Evolutionary conservation across 2,797 vertebrate genomes (phyloP), one percentile per base, ranked within the genome.

Genomic region (Tenualosa ilisha): DNA sequence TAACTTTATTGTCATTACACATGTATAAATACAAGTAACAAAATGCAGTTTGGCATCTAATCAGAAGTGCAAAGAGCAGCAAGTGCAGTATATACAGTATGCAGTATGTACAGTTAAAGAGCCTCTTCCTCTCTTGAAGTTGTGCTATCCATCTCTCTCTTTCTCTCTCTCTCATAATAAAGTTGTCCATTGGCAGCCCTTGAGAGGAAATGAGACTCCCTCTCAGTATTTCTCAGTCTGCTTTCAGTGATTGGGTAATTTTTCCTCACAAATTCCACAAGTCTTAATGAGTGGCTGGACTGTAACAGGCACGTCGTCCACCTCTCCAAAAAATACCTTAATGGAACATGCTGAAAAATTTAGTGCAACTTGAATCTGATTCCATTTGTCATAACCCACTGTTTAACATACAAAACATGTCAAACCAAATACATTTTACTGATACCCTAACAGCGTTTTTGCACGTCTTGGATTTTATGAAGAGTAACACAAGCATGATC

Each of bases 211-310:
- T 88, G 86, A 90, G 86, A 83, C 88, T 86, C 82, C 86, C 89
- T 86, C 81, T 83, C 88, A 88, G 82, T 84, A 82, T 37, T 90
- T 88, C 88, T 90, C 86, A 87, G 88, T 88, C 83, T 87, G 84
- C 87, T 91, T 91, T 88, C 86, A 87, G 75, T 40, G 81, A 81
- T 5, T 81, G 53, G 11, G 7, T 26, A 90, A 84, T 89, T 91
- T 91, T 92, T 88, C 85, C 85, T 88, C 82, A 88, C 88, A 92
- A 92, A 92, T 91, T 86, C 87, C 91, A 88, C 75, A 88, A 88
- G 82, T 90, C 89, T 88, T 82, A 87, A 86, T 82, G 85, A 83
- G 79, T 82, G 68, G 86, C 88, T 87, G 81, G 65, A 50, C 5
- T 17, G 26, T 43, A 31, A 26, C 7, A 9, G 82, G 6, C 8